Evolutionary conservation across 2,888 invertebrate genomes (phyloP).

Genomic region (Harpagoxenus sublaevis): DNA sequence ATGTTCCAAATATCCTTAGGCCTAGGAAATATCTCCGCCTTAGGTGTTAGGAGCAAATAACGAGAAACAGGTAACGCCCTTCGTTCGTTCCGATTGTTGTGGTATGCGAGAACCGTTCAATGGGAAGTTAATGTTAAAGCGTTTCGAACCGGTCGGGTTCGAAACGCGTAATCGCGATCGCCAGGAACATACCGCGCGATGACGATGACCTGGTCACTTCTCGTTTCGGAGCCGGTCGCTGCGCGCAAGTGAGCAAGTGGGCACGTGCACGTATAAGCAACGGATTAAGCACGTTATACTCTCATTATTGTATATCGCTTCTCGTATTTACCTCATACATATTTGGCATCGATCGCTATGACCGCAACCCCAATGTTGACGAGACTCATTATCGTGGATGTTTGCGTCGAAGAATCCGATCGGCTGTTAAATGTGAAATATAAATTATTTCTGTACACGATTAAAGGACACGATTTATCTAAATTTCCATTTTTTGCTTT

Average conservation of each 20-base stretch:
- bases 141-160: slow-evolving; percentile 49
- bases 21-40: background rate
- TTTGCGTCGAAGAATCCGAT: background rate
- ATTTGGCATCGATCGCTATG: background rate
- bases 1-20: background rate
- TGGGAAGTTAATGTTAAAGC: slow-evolving; percentile 10
- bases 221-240: slow-evolving; percentile 43
- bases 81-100: background rate
- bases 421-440: background rate
- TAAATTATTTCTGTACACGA: background rate
- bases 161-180: slow-evolving; percentile 37
- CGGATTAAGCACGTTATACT: background rate
- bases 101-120: slow-evolving; percentile 23
- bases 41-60: background rate
- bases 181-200: slow-evolving; percentile 18
- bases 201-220: slow-evolving; percentile 62
- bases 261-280: slow-evolving; percentile 53
- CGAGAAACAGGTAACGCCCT: slow-evolving; percentile 8
- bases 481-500: background rate
- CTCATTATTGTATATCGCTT: background rate
- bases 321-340: slow-evolving; percentile 3
- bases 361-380: background rate
- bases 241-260: too few relatives aligned
- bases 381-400: background rate
- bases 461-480: background rate